A percentile compares a stretch with the other conserved stretches of the same genome.
These are phyloP conservation scores for rat (Rattus norvegicus) DNA, from an alignment of 2,113 vertebrate species.

Conservation along the genomic window GRCr8 NC_086023.1:59631501-59632000, in stretches of 20 bases:
- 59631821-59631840: conserved; percentile 6
- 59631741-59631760: conserved; percentile 6
- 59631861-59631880: not conserved
- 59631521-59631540: not conserved
- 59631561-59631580: not conserved
- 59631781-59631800: not conserved
- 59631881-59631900: not conserved
- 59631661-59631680: not conserved
- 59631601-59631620: not conserved
- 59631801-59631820: not conserved
- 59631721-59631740: conserved; percentile 1
- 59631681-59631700: not conserved
- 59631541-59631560: not conserved
- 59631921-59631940: not conserved
- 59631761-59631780: not conserved
- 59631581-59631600: not conserved
- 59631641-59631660: not conserved
- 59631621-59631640: not conserved
- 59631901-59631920: not conserved
- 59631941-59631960: conserved; percentile 1
- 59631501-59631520: not conserved
- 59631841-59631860: not conserved
- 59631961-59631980: not conserved
- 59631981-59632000: not conserved
- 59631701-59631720: not conserved